Base-by-base conservation (phyloP, 1,140 invertebrate genomes). In the Ectropis grisescens region DNA sequence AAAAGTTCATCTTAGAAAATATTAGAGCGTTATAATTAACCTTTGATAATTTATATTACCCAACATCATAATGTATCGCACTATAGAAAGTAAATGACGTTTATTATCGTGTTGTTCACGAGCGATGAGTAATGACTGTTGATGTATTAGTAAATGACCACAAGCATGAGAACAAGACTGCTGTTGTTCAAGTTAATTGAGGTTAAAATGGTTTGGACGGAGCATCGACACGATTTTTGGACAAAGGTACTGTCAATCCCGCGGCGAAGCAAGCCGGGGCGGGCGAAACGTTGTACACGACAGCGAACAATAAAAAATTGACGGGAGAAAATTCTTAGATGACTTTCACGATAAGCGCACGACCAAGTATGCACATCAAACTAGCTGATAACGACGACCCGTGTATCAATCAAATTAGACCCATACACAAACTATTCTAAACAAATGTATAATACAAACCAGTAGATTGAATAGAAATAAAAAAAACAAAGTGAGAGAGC, bases 141-240 rank as follows among this genome's bases (percentile, higher is more conserved):
- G 46, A 62, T 59, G 57, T 54, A 66, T 60, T 60, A 57, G 53
- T 61, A 62, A 67, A 71, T 64, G 57, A 68, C 50, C 57, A 70
- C 58, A 47, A 67, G 56, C 26, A 35, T 33, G 60, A 44, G 56
- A 56, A 65, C 65, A 65, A 65, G 54, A 59, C 47, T 41, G 31
- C 23, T 45, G 44, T 51, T 64, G 64, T 65, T 42, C 26, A 37
- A 60, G 47, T 62, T 66, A 71, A 72, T 71, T 68, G 65, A 71
- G 62, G 62, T 61, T 67, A 57, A 64, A 69, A 66, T 41, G 44
- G 48, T 57, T 62, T 51, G 35, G 43, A 41, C 41, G 51, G 52
- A 67, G 62, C 59, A 67, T 60, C 39, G 41, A 60, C 47, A 56
- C 50, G 54, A 61, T 48, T 57, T 48, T 55, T 36, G 47, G 42